Percentiles rank a stretch among this genome's conserved stretches.
phyloP scores from a whole-genome alignment of 2,888 invertebrate species.

The Boloria euphrosyne region DNA sequence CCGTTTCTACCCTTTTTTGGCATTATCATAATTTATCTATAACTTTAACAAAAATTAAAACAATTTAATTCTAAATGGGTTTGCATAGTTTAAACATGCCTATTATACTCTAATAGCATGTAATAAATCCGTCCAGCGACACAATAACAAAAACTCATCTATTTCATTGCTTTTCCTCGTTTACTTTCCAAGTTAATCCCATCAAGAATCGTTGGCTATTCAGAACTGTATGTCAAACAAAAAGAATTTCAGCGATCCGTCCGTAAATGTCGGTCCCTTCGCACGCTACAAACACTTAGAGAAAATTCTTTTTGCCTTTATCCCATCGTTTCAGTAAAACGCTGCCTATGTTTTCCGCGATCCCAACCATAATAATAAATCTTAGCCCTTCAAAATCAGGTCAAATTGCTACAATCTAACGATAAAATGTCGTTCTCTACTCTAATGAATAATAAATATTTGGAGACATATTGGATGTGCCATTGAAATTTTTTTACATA shows the following conservation, averaged over 20 bases:
- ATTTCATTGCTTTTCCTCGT: slow-evolving; percentile 13
- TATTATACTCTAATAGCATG: slow-evolving; percentile 1
- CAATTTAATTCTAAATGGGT: too few species aligned
- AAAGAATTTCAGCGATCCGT: slow-evolving; percentile 33
- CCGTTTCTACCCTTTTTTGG: too few species aligned
- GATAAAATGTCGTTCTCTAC: not conserved
- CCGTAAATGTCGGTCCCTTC: slow-evolving; percentile 34
- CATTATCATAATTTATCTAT: too few species aligned
- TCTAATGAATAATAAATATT: slow-evolving; percentile 8
- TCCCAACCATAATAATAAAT: slow-evolving; percentile 37
- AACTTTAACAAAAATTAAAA: too few species aligned
- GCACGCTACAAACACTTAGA: slow-evolving; percentile 34
- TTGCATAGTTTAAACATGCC: not conserved
- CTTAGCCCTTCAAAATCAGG: slow-evolving; percentile 27
- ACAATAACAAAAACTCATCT: slow-evolving; percentile 16
- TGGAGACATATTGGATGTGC: not conserved
- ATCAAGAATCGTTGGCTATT: slow-evolving; percentile 29
- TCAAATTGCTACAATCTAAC: slow-evolving; percentile 5
- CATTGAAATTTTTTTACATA: not conserved
- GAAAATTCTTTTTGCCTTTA: slow-evolving; percentile 31
- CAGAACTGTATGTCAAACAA: slow-evolving; percentile 32
- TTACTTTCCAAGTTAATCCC: slow-evolving; percentile 28
- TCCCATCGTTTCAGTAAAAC: slow-evolving; percentile 33
- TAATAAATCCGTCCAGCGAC: slow-evolving; percentile 6
- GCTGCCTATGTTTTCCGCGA: slow-evolving; percentile 35